Evolutionary conservation across 30 jellyfish, hydroid and myxozoan species (phyloP).

Genomic region (Nemopilema nomurai): DNA sequence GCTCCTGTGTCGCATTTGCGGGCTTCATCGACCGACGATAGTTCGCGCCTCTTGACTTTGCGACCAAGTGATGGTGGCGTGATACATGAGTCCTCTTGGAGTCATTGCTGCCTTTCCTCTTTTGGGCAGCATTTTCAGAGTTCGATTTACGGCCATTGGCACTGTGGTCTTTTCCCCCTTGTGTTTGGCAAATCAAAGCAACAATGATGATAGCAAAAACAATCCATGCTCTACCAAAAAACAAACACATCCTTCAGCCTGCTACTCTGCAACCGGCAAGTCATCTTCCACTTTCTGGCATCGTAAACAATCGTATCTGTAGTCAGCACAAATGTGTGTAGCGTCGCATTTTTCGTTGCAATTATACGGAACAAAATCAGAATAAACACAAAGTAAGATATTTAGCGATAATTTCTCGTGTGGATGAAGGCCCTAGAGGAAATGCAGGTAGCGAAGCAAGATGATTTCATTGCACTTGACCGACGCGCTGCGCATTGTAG

Average conservation of each 20-base stretch:
- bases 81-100: slow-evolving; percentile 14
- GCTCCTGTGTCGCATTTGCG: slow-evolving; percentile 39
- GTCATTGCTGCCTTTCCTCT: neutral
- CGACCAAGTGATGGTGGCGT: neutral
- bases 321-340: neutral
- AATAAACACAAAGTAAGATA: neutral
- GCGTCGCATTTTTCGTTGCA: neutral
- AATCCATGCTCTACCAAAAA: neutral
- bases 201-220: neutral
- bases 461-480: slow-evolving; percentile 71
- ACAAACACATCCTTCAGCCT: slow-evolving; percentile 12
- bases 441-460: slow-evolving; percentile 21
- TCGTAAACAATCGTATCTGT: neutral
- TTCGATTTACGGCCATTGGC: neutral
- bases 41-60: neutral
- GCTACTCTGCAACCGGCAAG: neutral
- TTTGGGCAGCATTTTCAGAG: neutral
- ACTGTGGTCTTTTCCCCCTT: neutral
- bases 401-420: neutral
- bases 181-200: neutral
- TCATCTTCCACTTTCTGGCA: slow-evolving; percentile 10
- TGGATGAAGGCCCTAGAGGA: neutral
- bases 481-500: slow-evolving; percentile 28
- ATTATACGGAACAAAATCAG: neutral
- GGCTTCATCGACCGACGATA: slow-evolving; percentile 43